A percentile compares a stretch with the other conserved stretches of the same genome.
phyloP scores from a whole-genome alignment of 2,113 vertebrate genomes.

The Columba livia region DNA sequence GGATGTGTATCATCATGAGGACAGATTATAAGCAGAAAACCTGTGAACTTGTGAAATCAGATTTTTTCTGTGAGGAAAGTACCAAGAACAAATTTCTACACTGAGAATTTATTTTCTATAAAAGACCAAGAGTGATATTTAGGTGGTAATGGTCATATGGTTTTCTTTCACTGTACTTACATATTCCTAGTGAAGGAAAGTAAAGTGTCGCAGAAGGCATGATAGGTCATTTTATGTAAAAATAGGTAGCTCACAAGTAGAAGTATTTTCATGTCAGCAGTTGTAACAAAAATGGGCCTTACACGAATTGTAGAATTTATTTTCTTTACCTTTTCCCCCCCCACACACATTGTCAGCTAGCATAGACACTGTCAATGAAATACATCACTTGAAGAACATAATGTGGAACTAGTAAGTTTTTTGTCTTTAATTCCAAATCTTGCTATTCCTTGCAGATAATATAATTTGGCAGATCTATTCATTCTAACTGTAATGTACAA shows the following conservation, averaged over 20 bases:
- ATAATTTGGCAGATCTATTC: not conserved
- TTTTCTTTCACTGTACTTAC: not conserved
- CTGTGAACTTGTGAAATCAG: not conserved
- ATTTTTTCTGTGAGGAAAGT: not conserved
- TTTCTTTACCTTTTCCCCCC: too few species aligned
- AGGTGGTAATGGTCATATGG: not conserved
- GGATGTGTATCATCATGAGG: not conserved
- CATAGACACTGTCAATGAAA: not conserved
- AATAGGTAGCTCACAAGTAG: not conserved
- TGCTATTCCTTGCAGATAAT: not conserved
- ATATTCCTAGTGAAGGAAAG: not conserved
- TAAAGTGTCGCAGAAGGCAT: not conserved
- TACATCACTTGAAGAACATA: not conserved
- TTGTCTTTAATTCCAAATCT: not conserved
- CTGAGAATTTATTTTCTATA: not conserved
- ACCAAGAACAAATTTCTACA: not conserved
- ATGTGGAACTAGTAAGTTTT: not conserved
- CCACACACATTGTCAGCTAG: not conserved
- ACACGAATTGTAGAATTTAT: not conserved
- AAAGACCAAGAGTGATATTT: not conserved
- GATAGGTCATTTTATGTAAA: not conserved
- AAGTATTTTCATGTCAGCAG: not conserved
- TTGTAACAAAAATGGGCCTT: not conserved
- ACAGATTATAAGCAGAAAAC: not conserved
- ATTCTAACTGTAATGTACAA: not conserved